Evolutionary conservation across 2,797 vertebrate species (phyloP), one percentile per base, ranked within the genome.

Genomic region (Antrozous pallidus): DNA sequence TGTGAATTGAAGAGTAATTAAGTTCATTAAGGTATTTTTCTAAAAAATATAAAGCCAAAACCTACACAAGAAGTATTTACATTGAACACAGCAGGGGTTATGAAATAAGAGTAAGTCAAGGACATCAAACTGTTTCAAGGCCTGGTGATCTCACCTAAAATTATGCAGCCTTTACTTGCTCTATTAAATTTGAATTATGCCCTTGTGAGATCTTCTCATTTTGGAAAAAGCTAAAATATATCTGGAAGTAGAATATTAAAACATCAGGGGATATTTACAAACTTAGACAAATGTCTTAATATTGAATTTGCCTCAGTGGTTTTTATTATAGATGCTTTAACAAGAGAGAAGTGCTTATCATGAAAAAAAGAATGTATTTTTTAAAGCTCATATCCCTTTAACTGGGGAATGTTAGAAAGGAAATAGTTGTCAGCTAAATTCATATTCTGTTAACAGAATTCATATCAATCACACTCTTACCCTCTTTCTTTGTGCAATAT

Each of bases 91-190:
- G 24, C 42, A 40, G 54, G 63, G 54, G 65, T 51, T 78, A 33
- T 92, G 69, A 89, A 96, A 85, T 42, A 92, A 94, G 96, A 97
- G 45, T 74, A 96, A 94, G 75, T 90, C 96, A 96, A 96, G 84
- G 26, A 83, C 82, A 84, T 96, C 94, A 93, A 94, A 96, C 31
- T 82, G 70, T 96, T 95, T 92, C 90, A 71, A 95, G 71, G 3
- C 56, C 93, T 91, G 63, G 28, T 0, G 0, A 93, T 94, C 42
- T 89, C 58, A 28, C 65, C 83, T 96, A 93, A 97, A 97, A 97
- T 95, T 83, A 94, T 10, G 49, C 87, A 88, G 16, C 5, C 24
- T 6, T 9, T 96, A 95, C 80, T 38, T 95, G 94, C 95, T 90
- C 10, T 70, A 28, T 20, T 96, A 97, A 97, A 88, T 95, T 94